Evolutionary conservation across 1,140 invertebrate species (phyloP), one percentile per base, ranked within the genome.

Genomic region (Plectrocnemia conspersa): DNA sequence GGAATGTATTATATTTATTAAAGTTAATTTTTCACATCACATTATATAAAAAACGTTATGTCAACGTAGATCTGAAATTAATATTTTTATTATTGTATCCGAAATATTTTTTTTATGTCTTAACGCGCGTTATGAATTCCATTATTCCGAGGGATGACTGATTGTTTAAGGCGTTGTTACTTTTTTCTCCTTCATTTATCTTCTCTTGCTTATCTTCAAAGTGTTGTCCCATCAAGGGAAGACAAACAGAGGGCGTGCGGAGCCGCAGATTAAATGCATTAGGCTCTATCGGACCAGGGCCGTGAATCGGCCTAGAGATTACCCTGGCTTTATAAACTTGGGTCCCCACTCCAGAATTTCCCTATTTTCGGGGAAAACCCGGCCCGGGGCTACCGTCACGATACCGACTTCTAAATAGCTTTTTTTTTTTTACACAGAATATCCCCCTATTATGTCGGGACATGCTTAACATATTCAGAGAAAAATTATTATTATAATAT

Each of bases 261-360:
- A 24, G 18, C 15, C 38, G n/a, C 11, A 56, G 54, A 56, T 56
- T 56, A 56, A 56, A 52, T 46, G 47, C 54, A 52, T 52, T 52
- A 56, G 41, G 46, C 25, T 27, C 25, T 36, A 38, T 50, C 47
- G 35, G 22, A 13, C 38, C 23, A 19, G 21, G 38, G 54, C 38
- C 25, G 52, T 36, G 47, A 50, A 50, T 50, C 47, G 47, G 47
- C 41, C 47, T 44, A 44, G 18, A 56, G 54, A 52, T 56, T 56
- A 56, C 38, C 21, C n/a, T 47, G 38, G 23, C 40, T 46, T 56
- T 56, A 52, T 45, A 52, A 56, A 56, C 54, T 38, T 46, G n/a
- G n/a, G n/a, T n/a, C n/a, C n/a, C n/a, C 21, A 19, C 6, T 16
- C 24, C 23, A 15, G 1, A n/a, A n/a, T n/a, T n/a, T 25, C 54